phyloP scores from a whole-genome alignment of 2,888 invertebrate species.

The Tetanocera ferruginea region DNA sequence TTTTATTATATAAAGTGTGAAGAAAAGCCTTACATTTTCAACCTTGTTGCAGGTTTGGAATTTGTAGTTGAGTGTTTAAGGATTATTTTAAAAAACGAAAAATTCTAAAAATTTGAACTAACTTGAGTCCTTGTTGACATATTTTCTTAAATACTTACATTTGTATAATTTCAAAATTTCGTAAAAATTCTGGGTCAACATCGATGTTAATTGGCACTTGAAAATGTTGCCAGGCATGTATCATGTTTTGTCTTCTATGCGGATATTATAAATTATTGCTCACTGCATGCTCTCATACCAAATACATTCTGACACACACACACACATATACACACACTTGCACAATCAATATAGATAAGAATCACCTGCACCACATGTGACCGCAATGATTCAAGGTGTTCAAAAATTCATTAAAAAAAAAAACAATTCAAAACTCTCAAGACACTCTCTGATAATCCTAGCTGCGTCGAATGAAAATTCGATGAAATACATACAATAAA shows the following conservation, averaged over 20 bases:
- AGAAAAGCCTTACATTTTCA: too few relatives aligned
- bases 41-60: too few relatives aligned
- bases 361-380: conserved; percentile 33
- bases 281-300: neutral
- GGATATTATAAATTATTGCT: neutral
- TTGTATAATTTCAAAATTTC: neutral
- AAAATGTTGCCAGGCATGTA: neutral
- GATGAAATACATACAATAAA: neutral
- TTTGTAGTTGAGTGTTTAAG: neutral
- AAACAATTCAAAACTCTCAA: neutral
- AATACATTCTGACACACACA: too few relatives aligned
- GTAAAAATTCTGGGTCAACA: neutral
- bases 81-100: neutral
- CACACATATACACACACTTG: too few relatives aligned
- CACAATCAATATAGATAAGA: neutral
- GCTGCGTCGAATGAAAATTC: neutral
- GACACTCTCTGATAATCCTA: neutral
- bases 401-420: neutral
- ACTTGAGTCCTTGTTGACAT: too few relatives aligned
- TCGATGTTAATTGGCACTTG: neutral
- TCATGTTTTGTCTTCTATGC: neutral
- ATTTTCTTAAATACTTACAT: too few relatives aligned
- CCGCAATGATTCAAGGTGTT: conserved; percentile 5
- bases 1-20: too few relatives aligned
- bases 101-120: too few relatives aligned